These are phyloP conservation scores for Pseudomugil gertrudae DNA, from an alignment of 2,797 vertebrate species.

Conservation along the genomic window DNA sequence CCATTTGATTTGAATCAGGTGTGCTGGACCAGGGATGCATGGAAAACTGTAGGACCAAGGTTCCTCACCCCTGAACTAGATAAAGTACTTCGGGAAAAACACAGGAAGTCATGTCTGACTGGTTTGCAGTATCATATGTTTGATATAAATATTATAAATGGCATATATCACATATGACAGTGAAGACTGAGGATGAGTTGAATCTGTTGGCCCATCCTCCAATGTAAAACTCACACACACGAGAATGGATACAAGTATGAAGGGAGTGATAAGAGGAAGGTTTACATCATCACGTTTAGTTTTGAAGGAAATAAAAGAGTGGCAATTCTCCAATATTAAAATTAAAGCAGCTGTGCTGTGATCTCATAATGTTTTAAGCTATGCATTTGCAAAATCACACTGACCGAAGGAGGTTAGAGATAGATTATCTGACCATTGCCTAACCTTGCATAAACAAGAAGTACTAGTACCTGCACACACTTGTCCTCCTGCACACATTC, in stretches of 20 bases:
- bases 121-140: background rate
- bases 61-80: no score
- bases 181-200: background rate
- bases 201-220: background rate
- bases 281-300: no score
- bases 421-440: background rate
- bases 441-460: conserved; percentile 23
- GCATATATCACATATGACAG: background rate
- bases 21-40: no score
- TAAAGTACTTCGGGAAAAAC: no score
- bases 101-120: background rate
- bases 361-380: background rate
- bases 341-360: background rate
- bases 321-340: background rate
- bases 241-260: background rate
- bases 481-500: conserved; percentile 16
- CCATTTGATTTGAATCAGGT: no score
- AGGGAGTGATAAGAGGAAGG: background rate
- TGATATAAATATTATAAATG: no score
- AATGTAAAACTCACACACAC: background rate
- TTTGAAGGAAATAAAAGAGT: background rate
- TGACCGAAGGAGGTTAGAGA: background rate
- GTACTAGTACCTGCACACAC: conserved; percentile 19
- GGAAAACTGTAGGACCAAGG: no score
- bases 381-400: background rate